Evolutionary conservation across 2,797 vertebrate genomes (phyloP).

Genomic region (Chelon labrosus): DNA sequence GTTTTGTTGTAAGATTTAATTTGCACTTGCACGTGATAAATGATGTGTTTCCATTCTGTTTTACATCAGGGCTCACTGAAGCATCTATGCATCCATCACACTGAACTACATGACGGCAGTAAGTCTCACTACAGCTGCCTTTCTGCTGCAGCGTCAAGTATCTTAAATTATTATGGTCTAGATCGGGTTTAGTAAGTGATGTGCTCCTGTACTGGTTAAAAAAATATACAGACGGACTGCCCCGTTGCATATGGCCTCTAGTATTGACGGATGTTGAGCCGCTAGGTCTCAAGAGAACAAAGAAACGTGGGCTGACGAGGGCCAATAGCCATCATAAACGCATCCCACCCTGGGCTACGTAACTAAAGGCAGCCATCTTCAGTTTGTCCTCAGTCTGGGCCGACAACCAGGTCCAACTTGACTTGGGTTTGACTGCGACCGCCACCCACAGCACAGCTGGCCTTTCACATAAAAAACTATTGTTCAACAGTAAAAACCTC

Average conservation of each 20-base stretch:
- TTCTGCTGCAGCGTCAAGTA: no score
- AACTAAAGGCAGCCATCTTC: background rate
- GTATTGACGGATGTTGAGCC: no score
- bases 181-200: no score
- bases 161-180: no score
- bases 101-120: background rate
- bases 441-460: background rate
- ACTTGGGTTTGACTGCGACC: background rate
- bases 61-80: background rate
- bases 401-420: background rate
- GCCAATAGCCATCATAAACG: no score
- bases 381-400: no score
- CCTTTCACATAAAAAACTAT: background rate
- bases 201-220: no score
- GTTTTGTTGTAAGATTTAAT: no score
- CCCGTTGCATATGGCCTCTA: no score
- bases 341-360: constrained; percentile 1
- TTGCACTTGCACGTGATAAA: background rate
- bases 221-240: no score
- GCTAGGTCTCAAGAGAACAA: no score
- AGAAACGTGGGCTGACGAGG: no score
- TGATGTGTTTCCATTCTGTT: background rate
- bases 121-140: background rate
- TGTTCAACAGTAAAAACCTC: background rate
- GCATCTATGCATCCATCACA: background rate